Base-by-base conservation (phyloP, 2,797 vertebrate genomes). In the Gymnopithys bicolor region DNA sequence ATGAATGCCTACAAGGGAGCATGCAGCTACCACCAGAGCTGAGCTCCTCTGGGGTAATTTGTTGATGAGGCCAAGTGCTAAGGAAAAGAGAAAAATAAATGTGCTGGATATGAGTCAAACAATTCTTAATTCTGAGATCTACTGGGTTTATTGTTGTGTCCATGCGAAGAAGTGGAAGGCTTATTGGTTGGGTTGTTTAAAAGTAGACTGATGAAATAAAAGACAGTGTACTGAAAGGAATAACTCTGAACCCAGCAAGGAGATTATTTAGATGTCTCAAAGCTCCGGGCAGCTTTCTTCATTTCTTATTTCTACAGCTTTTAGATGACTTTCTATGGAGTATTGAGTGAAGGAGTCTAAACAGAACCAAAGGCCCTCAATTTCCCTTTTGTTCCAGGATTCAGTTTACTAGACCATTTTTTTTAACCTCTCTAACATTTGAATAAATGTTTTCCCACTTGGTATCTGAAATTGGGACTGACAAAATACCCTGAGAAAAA, bases 381-480 rank as follows among this genome's bases (percentile, higher is more conserved):
- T 41, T 79, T 94, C 45, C 13, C 52, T 56, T 87, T 69, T 81
- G 35, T 81, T 81, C 48, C 27, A 77, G 13, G 52, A 91, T 71
- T 90, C 64, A 49, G 21, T 89, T 96, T 90, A 69, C 27, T 15
- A 28, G 43, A 67, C 19, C 4, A 2, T 70, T 89, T 92, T 80
- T 70, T 70, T 66, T 32, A 93, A 53, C 37, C n/a, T 84, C 82
- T 90, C 74, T 58, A 37, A 84, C 69, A 13, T 66, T 82, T 74
- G 46, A 94, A 85, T 59, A 83, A 86, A 88, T 85, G 89, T 89
- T 95, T 96, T 91, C 78, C 69, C 35, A 37, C 30, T 90, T 90
- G 86, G 86, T 87, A 28, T 73, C 77, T 76, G 78, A 90, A 95
- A 92, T 2, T 60, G 55, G 73, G 79, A 92, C 60, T 71, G 85